Evolutionary conservation across 2,113 vertebrate genomes (phyloP).

Genomic region (Accipiter cooperii): DNA sequence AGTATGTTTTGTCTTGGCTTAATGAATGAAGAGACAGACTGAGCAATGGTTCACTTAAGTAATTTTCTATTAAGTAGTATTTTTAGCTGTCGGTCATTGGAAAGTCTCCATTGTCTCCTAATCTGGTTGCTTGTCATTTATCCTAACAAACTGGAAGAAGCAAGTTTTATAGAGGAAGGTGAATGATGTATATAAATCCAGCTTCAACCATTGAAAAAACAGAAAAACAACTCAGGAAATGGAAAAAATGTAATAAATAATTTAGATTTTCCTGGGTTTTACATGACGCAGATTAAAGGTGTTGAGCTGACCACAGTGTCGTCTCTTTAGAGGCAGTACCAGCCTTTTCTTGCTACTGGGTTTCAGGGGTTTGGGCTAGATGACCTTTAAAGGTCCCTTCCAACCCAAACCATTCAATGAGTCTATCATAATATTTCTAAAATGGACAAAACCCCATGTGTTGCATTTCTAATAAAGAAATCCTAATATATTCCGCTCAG

Average conservation of each 20-base stretch:
- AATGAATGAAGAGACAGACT: neutral
- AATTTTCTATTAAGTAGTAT: neutral
- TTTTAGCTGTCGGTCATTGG: neutral
- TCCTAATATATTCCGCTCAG: neutral
- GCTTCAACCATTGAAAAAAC: neutral
- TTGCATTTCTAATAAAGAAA: neutral
- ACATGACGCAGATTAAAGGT: neutral
- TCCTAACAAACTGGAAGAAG: neutral
- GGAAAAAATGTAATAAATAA: neutral
- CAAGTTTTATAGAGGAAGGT: neutral
- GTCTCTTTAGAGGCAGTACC: neutral
- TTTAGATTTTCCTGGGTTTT: neutral
- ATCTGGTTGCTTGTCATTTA: neutral
- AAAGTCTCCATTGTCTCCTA: neutral
- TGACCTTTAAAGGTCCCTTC: neutral
- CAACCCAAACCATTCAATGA: neutral
- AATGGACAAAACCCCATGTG: rapidly evolving
- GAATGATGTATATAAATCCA: neutral
- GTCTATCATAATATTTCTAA: neutral
- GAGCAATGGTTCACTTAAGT: neutral
- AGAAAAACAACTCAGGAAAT: neutral
- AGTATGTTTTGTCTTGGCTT: neutral
- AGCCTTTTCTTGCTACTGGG: neutral
- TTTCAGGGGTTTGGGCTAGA: neutral
- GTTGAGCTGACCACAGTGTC: neutral